A percentile compares a stretch with the other conserved stretches of the same genome.
Conservation (phyloP, 2,888 invertebrate species). For the Drosophila sordidapex region DNA sequence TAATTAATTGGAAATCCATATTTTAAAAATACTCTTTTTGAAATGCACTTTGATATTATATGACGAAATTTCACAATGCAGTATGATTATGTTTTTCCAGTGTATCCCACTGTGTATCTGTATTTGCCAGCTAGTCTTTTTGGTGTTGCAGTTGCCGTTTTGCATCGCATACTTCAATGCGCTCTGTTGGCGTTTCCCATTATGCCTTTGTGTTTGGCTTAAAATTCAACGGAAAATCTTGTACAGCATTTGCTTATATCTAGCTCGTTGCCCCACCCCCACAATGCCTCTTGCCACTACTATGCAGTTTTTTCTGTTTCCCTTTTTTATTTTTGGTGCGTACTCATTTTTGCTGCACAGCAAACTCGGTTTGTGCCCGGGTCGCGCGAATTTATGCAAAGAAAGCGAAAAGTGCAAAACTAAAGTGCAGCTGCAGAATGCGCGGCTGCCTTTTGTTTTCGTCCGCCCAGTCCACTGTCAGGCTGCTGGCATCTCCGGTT, state of each 20-base stretch:
- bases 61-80: neutral
- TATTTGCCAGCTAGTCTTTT: constrained; percentile 54
- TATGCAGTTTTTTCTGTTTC: neutral
- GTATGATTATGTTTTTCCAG: neutral
- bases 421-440: constrained; percentile 75
- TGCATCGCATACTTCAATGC: constrained; percentile 74
- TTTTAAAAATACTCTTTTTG: neutral
- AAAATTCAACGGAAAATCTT: constrained; percentile 72
- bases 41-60: no score
- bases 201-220: constrained; percentile 70
- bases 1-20: neutral
- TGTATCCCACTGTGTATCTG: constrained; percentile 10
- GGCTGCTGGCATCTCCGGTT: constrained; percentile 24
- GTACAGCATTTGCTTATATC: constrained; percentile 52
- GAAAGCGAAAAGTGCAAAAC: constrained; percentile 81
- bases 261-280: constrained; percentile 10
- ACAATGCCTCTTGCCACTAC: neutral
- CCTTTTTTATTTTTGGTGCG: constrained; percentile 43
- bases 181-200: constrained; percentile 76
- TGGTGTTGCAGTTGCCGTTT: constrained; percentile 37
- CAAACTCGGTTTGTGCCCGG: constrained; percentile 59
- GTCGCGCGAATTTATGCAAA: constrained; percentile 77
- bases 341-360: constrained; percentile 68
- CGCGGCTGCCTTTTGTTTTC: constrained; percentile 75
- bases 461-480: constrained; percentile 35